These are phyloP conservation scores for Heterodera filipjevi DNA, from an alignment of 2,888 invertebrate genomes.

Conservation along the genomic window DNA sequence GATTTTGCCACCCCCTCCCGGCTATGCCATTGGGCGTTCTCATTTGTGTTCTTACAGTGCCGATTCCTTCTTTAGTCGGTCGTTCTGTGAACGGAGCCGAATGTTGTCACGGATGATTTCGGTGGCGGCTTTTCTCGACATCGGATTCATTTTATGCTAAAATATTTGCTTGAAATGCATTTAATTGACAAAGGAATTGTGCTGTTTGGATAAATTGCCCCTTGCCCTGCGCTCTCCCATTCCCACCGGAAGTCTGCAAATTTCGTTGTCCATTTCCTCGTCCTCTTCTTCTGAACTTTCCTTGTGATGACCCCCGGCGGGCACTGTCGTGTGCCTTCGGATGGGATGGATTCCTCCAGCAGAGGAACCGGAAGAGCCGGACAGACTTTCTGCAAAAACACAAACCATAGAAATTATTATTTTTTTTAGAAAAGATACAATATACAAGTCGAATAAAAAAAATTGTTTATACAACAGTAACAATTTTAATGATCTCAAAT, in stretches of 20 bases:
- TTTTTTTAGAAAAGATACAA: too few species aligned
- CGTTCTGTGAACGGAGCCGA: slow-evolving; percentile 40
- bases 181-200: too few species aligned
- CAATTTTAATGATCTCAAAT: too few species aligned
- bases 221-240: neutral
- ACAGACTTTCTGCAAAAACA: slow-evolving; percentile 5
- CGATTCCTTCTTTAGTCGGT: slow-evolving; percentile 40
- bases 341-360: slow-evolving; percentile 36
- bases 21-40: neutral
- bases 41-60: slow-evolving; percentile 30
- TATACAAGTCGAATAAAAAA: too few species aligned
- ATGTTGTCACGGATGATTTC: slow-evolving; percentile 44
- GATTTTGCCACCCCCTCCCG: too few species aligned
- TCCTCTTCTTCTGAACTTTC: slow-evolving; percentile 40
- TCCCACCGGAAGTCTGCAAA: slow-evolving; percentile 32
- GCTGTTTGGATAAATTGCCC: too few species aligned
- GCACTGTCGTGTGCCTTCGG: slow-evolving; percentile 48
- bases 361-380: slow-evolving; percentile 20
- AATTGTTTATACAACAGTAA: too few species aligned
- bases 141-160: slow-evolving; percentile 32
- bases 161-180: neutral
- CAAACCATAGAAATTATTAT: neutral
- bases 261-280: slow-evolving; percentile 40
- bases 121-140: slow-evolving; percentile 43
- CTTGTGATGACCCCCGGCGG: slow-evolving; percentile 33